Conservation (phyloP, 2,888 invertebrate genomes). For the Alviniconcha strummeri region DNA sequence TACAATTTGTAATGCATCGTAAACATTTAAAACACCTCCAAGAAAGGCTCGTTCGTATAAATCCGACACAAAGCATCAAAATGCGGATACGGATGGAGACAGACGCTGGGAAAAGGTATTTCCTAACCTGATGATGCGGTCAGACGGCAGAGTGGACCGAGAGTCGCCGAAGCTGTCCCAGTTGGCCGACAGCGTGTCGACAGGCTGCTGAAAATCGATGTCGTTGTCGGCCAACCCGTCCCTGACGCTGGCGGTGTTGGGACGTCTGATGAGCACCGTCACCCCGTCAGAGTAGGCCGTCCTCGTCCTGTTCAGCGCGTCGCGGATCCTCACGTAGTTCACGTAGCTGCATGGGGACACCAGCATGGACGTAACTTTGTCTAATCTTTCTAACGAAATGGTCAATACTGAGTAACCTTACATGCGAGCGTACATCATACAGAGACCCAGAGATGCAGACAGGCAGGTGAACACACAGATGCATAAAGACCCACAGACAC, state of each 20-base stretch:
- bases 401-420: too few species aligned
- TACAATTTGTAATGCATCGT: too few species aligned
- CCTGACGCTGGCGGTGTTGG: conserved; percentile 37
- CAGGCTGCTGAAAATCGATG: conserved; percentile 40
- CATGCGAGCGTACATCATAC: background rate
- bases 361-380: background rate
- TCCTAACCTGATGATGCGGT: conserved; percentile 33
- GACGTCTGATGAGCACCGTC: conserved; percentile 40
- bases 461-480: background rate
- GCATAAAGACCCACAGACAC: background rate
- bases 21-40: too few species aligned
- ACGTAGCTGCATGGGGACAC: conserved; percentile 33
- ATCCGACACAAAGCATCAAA: too few species aligned
- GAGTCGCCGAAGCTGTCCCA: conserved; percentile 46
- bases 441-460: background rate
- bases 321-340: conserved; percentile 35
- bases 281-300: conserved; percentile 42
- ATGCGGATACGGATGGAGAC: too few species aligned
- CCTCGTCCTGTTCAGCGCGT: conserved; percentile 41
- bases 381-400: background rate
- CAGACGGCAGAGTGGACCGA: conserved; percentile 31
- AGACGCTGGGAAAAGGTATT: too few species aligned
- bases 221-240: conserved; percentile 42
- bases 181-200: conserved; percentile 41
- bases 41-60: too few species aligned